These are phyloP conservation scores for Onychorhynchus coronatus DNA, from an alignment of 2,113 vertebrate species.

Conservation along the genomic window DNA sequence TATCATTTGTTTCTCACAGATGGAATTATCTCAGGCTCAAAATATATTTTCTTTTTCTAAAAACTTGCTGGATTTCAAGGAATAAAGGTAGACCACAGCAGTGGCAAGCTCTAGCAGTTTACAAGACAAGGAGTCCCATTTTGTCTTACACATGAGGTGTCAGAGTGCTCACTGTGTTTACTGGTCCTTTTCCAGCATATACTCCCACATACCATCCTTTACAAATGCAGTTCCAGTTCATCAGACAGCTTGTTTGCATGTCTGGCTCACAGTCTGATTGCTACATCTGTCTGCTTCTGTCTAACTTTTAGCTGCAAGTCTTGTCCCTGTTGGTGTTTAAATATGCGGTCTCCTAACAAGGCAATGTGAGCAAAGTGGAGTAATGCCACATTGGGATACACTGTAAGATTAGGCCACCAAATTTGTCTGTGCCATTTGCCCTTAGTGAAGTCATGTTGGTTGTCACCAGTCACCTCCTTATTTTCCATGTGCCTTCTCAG, in stretches of 20 bases:
- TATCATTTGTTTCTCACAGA: neutral
- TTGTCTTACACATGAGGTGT: neutral
- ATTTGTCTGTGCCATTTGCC: neutral
- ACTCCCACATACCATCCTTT: neutral
- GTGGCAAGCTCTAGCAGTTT: neutral
- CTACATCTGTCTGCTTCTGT: neutral
- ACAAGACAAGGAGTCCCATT: neutral
- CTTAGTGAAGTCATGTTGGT: neutral
- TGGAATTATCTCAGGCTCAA: neutral
- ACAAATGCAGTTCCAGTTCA: neutral
- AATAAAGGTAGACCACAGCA: neutral
- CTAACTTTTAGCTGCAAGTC: neutral
- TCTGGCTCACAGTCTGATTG: neutral
- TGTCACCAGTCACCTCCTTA: neutral
- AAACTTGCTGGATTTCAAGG: neutral
- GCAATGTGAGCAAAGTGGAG: neutral
- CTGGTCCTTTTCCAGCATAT: neutral
- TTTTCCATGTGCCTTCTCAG: neutral
- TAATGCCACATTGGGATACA: neutral
- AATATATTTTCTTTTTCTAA: neutral
- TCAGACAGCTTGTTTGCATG: conserved; percentile 1
- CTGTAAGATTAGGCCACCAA: too few species aligned
- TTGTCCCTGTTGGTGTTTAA: neutral
- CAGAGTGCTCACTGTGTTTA: neutral
- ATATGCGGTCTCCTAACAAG: neutral